Percentiles rank a stretch among this genome's conserved stretches.
phyloP scores from a whole-genome alignment of 1,140 invertebrate genomes.

The Bursaphelenchus mucronatus region DNA sequence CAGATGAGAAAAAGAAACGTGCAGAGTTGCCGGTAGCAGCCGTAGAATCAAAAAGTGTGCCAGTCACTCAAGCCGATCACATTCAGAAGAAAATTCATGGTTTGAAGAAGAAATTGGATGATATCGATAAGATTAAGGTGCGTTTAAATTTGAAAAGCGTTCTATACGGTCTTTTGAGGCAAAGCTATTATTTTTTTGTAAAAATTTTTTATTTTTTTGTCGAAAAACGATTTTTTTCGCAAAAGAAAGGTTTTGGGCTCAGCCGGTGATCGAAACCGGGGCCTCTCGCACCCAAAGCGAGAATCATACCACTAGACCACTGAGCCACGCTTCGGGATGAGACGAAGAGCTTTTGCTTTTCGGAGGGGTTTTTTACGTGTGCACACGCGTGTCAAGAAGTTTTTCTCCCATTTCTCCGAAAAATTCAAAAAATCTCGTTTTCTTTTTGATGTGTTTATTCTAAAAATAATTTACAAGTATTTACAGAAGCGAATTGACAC shows the following conservation, averaged over 20 bases:
- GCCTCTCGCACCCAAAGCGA: slow-evolving; percentile 58
- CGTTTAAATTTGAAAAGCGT: neutral
- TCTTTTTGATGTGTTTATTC: slow-evolving; percentile 3
- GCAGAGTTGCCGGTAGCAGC: slow-evolving; percentile 24
- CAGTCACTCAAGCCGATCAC: slow-evolving; percentile 50
- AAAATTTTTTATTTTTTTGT: no score
- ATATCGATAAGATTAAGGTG: slow-evolving; percentile 49
- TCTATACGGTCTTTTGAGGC: no score
- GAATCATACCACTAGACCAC: slow-evolving; percentile 59
- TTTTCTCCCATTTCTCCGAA: no score
- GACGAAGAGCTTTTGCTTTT: no score
- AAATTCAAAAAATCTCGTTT: neutral
- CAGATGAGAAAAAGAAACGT: slow-evolving; percentile 17
- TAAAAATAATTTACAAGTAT: slow-evolving; percentile 14
- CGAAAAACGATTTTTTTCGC: no score
- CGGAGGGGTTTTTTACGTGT: no score
- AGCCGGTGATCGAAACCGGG: slow-evolving; percentile 57
- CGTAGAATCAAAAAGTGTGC: slow-evolving; percentile 22
- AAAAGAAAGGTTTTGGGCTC: slow-evolving; percentile 37
- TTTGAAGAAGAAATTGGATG: slow-evolving; percentile 50
- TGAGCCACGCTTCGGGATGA: slow-evolving; percentile 1
- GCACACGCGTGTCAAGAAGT: no score
- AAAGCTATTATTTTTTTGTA: no score
- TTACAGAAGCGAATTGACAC: slow-evolving; percentile 40
- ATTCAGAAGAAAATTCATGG: slow-evolving; percentile 50